Conservation (phyloP, 1,140 invertebrate species). For the Dreissena rostriformis region DNA sequence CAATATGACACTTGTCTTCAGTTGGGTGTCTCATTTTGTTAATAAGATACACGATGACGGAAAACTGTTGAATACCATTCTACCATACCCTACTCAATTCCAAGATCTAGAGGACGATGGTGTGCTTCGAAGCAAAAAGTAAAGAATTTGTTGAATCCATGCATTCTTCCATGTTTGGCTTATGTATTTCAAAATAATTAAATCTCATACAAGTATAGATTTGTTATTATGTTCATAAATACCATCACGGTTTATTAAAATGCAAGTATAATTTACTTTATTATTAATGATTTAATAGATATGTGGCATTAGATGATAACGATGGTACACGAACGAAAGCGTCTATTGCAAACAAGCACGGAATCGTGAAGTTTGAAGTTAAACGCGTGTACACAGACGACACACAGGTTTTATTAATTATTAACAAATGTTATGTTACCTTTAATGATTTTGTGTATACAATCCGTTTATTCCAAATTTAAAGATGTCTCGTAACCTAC, state of each 20-base stretch:
- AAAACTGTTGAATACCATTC: conserved; percentile 19
- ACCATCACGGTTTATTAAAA: not conserved
- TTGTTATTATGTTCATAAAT: not conserved
- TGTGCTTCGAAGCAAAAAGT: conserved; percentile 38
- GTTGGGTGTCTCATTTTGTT: conserved; percentile 26
- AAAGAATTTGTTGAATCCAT: not conserved
- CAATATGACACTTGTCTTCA: conserved; percentile 3
- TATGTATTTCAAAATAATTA: not conserved
- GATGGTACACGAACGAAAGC: not conserved
- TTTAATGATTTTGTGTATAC: no score
- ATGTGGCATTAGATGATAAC: not conserved
- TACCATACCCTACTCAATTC: conserved; percentile 31
- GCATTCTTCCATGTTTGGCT: no score
- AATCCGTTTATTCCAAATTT: no score
- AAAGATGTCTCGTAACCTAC: no score
- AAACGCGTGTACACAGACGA: conserved; percentile 19
- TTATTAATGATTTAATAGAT: not conserved
- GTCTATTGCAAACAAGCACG: conserved; percentile 25
- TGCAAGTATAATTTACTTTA: not conserved
- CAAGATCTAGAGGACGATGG: conserved; percentile 15
- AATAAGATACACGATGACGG: conserved; percentile 37
- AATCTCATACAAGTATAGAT: not conserved
- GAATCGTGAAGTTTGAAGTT: conserved; percentile 38
- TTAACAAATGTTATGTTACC: no score
- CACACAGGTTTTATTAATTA: conserved; percentile 1